Evolutionary conservation across 1,140 invertebrate genomes (phyloP).

Genomic region (Lepidurus arcticus): DNA sequence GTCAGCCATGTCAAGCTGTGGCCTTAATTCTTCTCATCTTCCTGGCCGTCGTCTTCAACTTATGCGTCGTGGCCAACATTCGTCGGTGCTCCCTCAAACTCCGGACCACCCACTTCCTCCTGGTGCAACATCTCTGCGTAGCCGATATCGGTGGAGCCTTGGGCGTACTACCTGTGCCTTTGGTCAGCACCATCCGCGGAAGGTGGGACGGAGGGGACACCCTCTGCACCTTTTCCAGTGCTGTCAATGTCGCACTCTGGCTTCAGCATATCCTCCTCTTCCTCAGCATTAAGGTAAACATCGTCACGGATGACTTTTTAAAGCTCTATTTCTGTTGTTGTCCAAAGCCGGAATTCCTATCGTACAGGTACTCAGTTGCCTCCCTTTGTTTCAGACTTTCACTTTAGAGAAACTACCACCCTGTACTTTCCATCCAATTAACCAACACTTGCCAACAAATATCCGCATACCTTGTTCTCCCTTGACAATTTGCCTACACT

Average conservation of each 20-base stretch:
- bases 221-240: constrained; percentile 40
- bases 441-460: no score
- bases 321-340: neutral
- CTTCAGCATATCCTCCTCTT: constrained; percentile 42
- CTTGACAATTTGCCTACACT: no score
- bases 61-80: constrained; percentile 41
- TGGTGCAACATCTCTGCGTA: constrained; percentile 43
- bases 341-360: no score
- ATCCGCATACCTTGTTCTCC: no score
- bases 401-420: no score
- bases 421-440: no score
- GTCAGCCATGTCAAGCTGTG: constrained; percentile 29
- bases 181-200: constrained; percentile 39
- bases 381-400: no score
- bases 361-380: no score
- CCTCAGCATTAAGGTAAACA: constrained; percentile 38
- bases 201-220: constrained; percentile 39
- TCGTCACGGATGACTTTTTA: neutral
- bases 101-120: constrained; percentile 42
- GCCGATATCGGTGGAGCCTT: constrained; percentile 41
- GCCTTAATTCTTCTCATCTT: constrained; percentile 23
- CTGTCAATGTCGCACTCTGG: constrained; percentile 42
- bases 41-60: constrained; percentile 39
- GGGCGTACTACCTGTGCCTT: constrained; percentile 41
- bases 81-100: constrained; percentile 41